Evolutionary conservation across 2,113 vertebrate species (phyloP).

Genomic region (Phalacrocorax brasilianus): DNA sequence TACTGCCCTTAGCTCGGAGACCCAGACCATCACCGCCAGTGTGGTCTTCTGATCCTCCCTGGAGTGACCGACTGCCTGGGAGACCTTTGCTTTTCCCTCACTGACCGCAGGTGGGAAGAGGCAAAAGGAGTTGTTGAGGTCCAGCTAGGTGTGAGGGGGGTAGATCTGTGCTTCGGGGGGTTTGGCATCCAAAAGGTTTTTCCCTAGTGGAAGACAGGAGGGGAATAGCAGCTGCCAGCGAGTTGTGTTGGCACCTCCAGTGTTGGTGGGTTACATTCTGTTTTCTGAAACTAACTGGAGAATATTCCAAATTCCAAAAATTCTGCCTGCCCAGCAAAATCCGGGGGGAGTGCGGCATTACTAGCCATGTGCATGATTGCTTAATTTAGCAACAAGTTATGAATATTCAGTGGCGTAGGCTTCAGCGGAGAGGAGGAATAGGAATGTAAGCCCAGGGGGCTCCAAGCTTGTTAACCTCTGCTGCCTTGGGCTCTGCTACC

Average conservation of each 20-base stretch:
- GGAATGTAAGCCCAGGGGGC: neutral
- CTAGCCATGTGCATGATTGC: neutral
- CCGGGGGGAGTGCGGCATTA: neutral
- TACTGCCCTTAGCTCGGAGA: neutral
- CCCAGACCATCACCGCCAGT: neutral
- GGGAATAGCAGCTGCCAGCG: neutral
- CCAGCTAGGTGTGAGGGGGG: neutral
- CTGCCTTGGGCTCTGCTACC: neutral
- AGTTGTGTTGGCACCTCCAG: neutral
- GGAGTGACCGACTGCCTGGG: neutral
- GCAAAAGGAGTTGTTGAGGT: neutral
- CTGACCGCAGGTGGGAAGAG: neutral
- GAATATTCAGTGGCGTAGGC: neutral
- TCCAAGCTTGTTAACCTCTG: neutral
- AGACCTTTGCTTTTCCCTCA: neutral
- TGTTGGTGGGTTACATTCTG: neutral
- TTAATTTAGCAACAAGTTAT: slow-evolving; percentile 29
- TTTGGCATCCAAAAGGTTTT: neutral
- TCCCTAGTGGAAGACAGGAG: neutral
- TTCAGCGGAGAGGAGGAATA: neutral
- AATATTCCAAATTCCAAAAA: slow-evolving; percentile 23
- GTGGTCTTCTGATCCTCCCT: neutral
- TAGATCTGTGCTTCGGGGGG: neutral
- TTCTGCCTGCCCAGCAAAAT: slow-evolving; percentile 36
- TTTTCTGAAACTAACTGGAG: slow-evolving; percentile 4